phyloP scores from a whole-genome alignment of 2,797 vertebrate species.

The Pangasius macronema region DNA sequence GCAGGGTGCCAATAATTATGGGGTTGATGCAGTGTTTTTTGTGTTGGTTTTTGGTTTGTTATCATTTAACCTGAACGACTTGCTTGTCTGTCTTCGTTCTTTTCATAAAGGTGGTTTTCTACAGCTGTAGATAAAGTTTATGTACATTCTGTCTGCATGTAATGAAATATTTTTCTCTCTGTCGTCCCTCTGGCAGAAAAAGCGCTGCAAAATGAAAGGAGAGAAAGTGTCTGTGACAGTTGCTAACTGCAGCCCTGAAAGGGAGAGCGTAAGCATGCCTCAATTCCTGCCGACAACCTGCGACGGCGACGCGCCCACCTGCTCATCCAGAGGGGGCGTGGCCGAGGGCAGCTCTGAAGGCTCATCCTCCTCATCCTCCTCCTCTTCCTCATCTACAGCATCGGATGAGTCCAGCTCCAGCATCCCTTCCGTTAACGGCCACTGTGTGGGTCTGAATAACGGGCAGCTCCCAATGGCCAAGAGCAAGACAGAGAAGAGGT shows the following conservation, averaged over 20 bases:
- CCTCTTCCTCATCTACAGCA: constrained; percentile 67
- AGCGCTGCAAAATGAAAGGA: constrained; percentile 89
- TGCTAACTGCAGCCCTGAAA: constrained; percentile 80
- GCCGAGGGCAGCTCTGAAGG: constrained; percentile 89
- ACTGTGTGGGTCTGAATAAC: constrained; percentile 80
- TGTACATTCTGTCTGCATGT: not conserved
- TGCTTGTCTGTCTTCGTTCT: not conserved
- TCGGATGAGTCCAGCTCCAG: constrained; percentile 91
- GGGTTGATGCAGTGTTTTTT: not conserved
- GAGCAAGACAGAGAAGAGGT: constrained; percentile 89
- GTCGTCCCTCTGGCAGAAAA: constrained; percentile 78
- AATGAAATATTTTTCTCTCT: not conserved
- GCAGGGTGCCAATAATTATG: not conserved
- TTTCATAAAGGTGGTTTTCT: constrained; percentile 37
- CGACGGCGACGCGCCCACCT: constrained; percentile 76
- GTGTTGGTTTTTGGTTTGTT: not conserved
- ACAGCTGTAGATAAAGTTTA: constrained; percentile 7
- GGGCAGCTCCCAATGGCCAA: constrained; percentile 78
- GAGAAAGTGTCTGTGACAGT: constrained; percentile 79
- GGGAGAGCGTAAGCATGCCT: constrained; percentile 81
- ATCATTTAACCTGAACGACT: not conserved
- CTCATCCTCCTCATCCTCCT: constrained; percentile 63
- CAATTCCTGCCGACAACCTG: constrained; percentile 72
- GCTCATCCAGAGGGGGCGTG: constrained; percentile 79
- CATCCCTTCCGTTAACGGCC: constrained; percentile 70